Base-by-base conservation (phyloP, 37 sponge, comb jelly and placozoan species). In the Ianthella basta region DNA sequence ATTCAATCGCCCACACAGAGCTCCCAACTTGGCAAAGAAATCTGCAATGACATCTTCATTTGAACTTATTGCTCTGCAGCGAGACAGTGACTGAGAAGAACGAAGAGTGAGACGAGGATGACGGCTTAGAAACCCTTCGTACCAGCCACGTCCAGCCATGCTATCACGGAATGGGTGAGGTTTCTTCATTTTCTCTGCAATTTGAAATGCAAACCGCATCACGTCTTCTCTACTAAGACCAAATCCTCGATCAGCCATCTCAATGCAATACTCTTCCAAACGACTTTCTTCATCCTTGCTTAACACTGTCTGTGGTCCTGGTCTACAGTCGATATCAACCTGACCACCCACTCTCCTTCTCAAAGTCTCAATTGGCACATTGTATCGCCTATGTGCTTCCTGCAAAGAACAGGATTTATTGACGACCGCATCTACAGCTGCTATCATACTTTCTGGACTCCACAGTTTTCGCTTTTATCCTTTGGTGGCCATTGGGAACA, bases 121-220 rank as follows among this genome's bases (percentile, higher is more conserved):
- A 19, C 75, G 85, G 16, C 70, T 29, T 25, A 41, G 0, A 60
- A 89, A 89, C 25, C 89, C 84, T 1, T 84, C 85, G 34, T 84
- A 88, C 89, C 84, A 88, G 12, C 69, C 83, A 61, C 66, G 65
- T 12, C 88, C 88, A 53, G 88, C 83, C 44, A 60, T 75, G 59
- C 75, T 40, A 54, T 79, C 72, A 53, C 15, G 65, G 63, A 85
- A 85, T n/a, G n/a, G n/a, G n/a, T n/a, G n/a, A n/a, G n/a, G n/a
- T n/a, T n/a, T n/a, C n/a, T n/a, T n/a, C n/a, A n/a, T n/a, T n/a
- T n/a, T n/a, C n/a, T n/a, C n/a, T n/a, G n/a, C n/a, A n/a, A n/a
- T n/a, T n/a, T n/a, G n/a, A n/a, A n/a, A n/a, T n/a, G 27, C 68
- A 13, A n/a, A 24, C 25, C 14, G 68, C 68, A 66, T 66, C 19